Base-by-base conservation (phyloP, 2,888 invertebrate genomes). In the Orthonychiurus folsomi region DNA sequence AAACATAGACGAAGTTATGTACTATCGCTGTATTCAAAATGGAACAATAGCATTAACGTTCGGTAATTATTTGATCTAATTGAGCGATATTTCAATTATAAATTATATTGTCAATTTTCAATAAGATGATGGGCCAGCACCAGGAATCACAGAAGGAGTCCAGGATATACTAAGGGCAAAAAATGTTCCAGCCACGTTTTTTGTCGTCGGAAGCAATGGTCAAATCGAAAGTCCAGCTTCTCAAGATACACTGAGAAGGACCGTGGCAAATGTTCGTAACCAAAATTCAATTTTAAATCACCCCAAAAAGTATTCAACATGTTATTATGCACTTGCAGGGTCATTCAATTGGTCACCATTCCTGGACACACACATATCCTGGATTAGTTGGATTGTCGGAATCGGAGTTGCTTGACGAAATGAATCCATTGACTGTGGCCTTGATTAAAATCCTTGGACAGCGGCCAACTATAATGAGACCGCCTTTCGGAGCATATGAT, bases 301-400 rank as follows among this genome's bases (percentile, higher is more conserved):
- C 5, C 20, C 20, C 9, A 15, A 53, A 53, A 53, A 53, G 21
- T 20, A 53, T 9, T 15, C 20, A 15, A 12, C 53, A 9, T 20
- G 5, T 9, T 15, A 12, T 15, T 48, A 48, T n/a, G 12, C 48
- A n/a, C 23, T 12, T 58, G 18, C 27, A 65, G 62, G 61, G 62
- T n/a, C 63, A 63, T 56, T 53, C 62, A 28, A 52, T 63, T 25
- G 63, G 59, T 1, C 52, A 57, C 21, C 65, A 65, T 25, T 57
- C 63, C 15, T 63, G 60, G 63, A 21, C n/a, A 3, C 64, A 64
- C 23, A 3, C 21, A 3, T 25, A 55, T n/a, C 56, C 61, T 5
- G 58, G 23, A 23, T 15, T 9, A 12, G 23, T 37, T 25, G 23
- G 24, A 5, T 25, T 21, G 12, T 5, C 24, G 18, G 20, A 50